These are phyloP conservation scores for Scomber scombrus DNA, from an alignment of 2,113 vertebrate species.

Conservation along the genomic window DNA sequence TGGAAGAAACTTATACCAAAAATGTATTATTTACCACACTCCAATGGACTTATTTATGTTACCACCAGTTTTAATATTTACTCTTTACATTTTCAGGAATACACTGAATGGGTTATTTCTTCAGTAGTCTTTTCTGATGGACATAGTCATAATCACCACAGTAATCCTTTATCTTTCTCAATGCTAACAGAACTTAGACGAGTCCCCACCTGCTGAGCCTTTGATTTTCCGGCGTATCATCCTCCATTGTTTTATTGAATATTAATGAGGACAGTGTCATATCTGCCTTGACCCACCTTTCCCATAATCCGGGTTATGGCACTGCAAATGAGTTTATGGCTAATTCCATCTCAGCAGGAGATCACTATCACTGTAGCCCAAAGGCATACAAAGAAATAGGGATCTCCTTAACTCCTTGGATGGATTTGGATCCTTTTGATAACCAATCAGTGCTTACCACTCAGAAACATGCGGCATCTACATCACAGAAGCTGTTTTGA, in stretches of 20 bases:
- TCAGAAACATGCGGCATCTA: slow-evolving; percentile 18
- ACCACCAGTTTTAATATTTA: background rate
- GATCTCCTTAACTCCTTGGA: slow-evolving; percentile 47
- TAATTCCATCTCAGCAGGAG: slow-evolving; percentile 81
- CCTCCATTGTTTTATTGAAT: slow-evolving; percentile 80
- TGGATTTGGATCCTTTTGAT: slow-evolving; percentile 63
- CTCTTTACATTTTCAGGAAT: background rate
- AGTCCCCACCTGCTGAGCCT: slow-evolving; percentile 77
- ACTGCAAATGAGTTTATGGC: slow-evolving; percentile 77
- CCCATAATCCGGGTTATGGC: slow-evolving; percentile 75
- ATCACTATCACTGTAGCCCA: slow-evolving; percentile 75
- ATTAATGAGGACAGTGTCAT: slow-evolving; percentile 77
- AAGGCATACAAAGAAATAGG: slow-evolving; percentile 62
- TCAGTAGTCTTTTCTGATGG: background rate
- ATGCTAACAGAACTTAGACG: slow-evolving; percentile 56
- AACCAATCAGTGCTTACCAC: slow-evolving; percentile 36
- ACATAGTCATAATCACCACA: slow-evolving; percentile 41
- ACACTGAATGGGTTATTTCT: background rate
- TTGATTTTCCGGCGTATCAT: slow-evolving; percentile 69
- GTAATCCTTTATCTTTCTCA: slow-evolving; percentile 66
- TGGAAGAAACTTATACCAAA: slow-evolving; percentile 11
- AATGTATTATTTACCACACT: background rate
- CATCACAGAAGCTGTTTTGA: slow-evolving; percentile 8
- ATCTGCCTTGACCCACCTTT: slow-evolving; percentile 80
- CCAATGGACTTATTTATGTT: background rate